Conservation (phyloP, 2,888 invertebrate species). For the Bembecia ichneumoniformis region DNA sequence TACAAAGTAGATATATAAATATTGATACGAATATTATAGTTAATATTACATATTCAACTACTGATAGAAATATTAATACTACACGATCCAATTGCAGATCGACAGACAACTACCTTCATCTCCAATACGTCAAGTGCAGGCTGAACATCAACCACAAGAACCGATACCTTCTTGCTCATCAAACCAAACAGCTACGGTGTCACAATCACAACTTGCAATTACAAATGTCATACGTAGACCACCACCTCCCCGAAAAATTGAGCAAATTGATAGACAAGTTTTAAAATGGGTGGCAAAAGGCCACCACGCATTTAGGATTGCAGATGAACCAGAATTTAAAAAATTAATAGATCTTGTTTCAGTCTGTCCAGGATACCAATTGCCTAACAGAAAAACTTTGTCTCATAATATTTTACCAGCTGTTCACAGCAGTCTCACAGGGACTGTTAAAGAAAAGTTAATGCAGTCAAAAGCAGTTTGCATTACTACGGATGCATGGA, state of each 20-base stretch:
- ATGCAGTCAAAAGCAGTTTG: constrained; percentile 6
- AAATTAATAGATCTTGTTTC: not conserved
- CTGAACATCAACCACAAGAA: not conserved
- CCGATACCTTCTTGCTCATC: not conserved
- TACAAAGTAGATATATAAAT: no score
- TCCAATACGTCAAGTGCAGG: not conserved
- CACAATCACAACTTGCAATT: not conserved
- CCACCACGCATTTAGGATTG: not conserved
- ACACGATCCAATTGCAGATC: not conserved
- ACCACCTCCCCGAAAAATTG: not conserved
- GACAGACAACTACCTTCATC: not conserved
- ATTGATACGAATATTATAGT: no score
- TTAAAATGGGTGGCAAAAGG: not conserved
- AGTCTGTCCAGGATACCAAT: not conserved
- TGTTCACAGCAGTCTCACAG: not conserved
- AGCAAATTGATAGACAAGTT: not conserved
- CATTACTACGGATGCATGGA: constrained; percentile 12
- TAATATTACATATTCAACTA: no score
- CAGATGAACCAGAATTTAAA: not conserved
- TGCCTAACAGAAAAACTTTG: not conserved
- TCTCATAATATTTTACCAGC: not conserved
- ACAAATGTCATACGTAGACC: not conserved
- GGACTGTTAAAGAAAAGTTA: constrained; percentile 2
- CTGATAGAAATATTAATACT: no score
- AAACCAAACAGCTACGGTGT: not conserved